Evolutionary conservation across 1,140 invertebrate species (phyloP), one percentile per base, ranked within the genome.

Genomic region (Mylabris phalerata): DNA sequence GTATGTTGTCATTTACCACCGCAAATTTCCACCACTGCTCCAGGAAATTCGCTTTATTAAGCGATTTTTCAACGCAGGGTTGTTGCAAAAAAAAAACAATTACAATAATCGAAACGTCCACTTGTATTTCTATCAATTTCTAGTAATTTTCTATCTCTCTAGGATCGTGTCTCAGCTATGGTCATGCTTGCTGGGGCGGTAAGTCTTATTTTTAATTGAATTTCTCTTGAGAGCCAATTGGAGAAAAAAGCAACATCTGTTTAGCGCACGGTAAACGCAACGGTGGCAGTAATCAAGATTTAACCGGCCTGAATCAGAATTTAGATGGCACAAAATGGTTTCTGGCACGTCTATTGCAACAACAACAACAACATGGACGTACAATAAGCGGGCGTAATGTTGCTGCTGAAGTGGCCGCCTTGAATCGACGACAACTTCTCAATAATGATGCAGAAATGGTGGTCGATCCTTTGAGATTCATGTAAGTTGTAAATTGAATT

Each of bases 141-240:
- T 19, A 44, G 27, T 54, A 45, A 45, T 46, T 54, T n/a, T 13
- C n/a, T 46, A 55, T 47, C 38, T 80, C 19, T 80, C 51, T 73
- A 82, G 81, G 79, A 26, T 80, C 80, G 9, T 82, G 81, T 61
- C 60, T 81, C 43, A 81, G 75, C 65, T 82, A 81, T 63, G 81
- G 81, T 48, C 78, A 81, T 62, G 79, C 80, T 0, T 82, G 81
- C 67, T 82, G 80, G 81, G 81, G 81, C 68, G 81, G 81, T 82
- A 73, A 75, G 75, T 76, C 24, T 49, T 77, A n/a, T 72, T 19
- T 19, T 19, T 19, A 19, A 19, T 19, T 19, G 19, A 19, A 19
- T 19, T 19, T 19, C 19, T 19, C 19, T 19, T 19, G 19, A 19
- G 19, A 19, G 19, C 19, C 19, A 19, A 19, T 19, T 19, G 19